Evolutionary conservation across 2,797 vertebrate genomes (phyloP).

Genomic region (Sebastes elongatus): DNA sequence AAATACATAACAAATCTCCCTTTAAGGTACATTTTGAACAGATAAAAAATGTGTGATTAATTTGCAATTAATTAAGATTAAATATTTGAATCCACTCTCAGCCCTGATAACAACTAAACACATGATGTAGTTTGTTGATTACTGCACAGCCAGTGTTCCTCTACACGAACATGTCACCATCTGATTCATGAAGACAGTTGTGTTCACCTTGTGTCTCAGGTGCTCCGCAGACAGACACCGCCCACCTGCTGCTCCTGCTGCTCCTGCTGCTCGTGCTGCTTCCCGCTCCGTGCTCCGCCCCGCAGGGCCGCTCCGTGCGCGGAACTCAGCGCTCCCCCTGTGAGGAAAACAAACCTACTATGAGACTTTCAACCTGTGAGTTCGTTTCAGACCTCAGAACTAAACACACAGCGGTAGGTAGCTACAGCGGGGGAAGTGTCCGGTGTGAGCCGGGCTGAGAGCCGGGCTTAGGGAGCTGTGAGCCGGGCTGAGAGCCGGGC

Average conservation of each 20-base stretch:
- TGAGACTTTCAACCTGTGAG: not conserved
- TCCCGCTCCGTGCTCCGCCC: constrained; percentile 38
- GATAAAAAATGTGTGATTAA: too few species aligned
- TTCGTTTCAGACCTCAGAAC: not conserved
- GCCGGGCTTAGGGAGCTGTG: not conserved
- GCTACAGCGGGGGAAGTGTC: not conserved
- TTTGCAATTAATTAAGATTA: too few species aligned
- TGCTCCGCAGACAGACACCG: constrained; percentile 24
- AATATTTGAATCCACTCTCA: too few species aligned
- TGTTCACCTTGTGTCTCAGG: constrained; percentile 26
- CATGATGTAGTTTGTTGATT: too few species aligned
- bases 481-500: not conserved
- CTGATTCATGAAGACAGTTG: not conserved
- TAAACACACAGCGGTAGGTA: not conserved
- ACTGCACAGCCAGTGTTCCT: not conserved
- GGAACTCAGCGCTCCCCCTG: not conserved
- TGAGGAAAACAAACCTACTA: not conserved
- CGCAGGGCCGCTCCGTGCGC: not conserved
- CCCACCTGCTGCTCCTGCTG: constrained; percentile 27
- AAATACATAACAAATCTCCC: too few species aligned
- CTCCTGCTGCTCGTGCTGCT: not conserved
- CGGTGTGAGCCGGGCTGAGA: not conserved
- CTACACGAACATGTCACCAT: not conserved
- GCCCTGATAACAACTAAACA: too few species aligned
- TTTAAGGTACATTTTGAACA: too few species aligned